These are phyloP conservation scores for Psilanteris sp. DNA, from an alignment of 1,140 invertebrate genomes.

Conservation along the genomic window DNA sequence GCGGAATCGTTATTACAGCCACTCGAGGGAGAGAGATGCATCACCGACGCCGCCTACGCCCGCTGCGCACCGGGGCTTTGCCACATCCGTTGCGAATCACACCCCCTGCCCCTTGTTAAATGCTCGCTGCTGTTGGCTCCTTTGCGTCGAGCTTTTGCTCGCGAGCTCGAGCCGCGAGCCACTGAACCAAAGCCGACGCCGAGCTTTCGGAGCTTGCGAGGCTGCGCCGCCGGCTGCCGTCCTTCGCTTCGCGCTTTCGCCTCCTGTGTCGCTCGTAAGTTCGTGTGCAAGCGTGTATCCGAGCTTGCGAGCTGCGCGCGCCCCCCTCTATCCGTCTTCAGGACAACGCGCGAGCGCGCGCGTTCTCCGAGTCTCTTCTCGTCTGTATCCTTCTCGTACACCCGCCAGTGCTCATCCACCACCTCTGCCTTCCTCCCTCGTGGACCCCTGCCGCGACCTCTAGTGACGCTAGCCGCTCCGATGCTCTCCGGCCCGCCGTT, in stretches of 20 bases:
- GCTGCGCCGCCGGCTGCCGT: slow-evolving; percentile 52
- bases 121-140: not conserved
- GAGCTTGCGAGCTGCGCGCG: slow-evolving; percentile 53
- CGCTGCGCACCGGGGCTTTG: slow-evolving; percentile 50
- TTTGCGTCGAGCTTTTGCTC: slow-evolving; percentile 8
- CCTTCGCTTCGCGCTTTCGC: slow-evolving; percentile 43
- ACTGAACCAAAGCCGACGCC: slow-evolving; percentile 50
- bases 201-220: slow-evolving; percentile 57
- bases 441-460: slow-evolving; percentile 13
- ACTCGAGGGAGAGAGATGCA: slow-evolving; percentile 47
- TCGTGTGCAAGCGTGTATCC: slow-evolving; percentile 33
- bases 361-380: slow-evolving; percentile 24
- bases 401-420: too few species aligned
- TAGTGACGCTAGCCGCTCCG: slow-evolving; percentile 1
- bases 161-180: slow-evolving; percentile 38
- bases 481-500: not conserved
- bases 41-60: slow-evolving; percentile 58
- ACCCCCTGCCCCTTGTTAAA: not conserved
- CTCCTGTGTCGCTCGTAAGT: slow-evolving; percentile 43
- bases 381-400: too few species aligned
- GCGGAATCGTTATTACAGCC: slow-evolving; percentile 56
- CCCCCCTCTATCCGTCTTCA: slow-evolving; percentile 26
- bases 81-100: slow-evolving; percentile 15
- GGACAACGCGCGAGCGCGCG: slow-evolving; percentile 38
- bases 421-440: too few species aligned